These are phyloP conservation scores for Bacillus rossius DNA, from an alignment of 1,140 invertebrate genomes.

Conservation along the genomic window DNA sequence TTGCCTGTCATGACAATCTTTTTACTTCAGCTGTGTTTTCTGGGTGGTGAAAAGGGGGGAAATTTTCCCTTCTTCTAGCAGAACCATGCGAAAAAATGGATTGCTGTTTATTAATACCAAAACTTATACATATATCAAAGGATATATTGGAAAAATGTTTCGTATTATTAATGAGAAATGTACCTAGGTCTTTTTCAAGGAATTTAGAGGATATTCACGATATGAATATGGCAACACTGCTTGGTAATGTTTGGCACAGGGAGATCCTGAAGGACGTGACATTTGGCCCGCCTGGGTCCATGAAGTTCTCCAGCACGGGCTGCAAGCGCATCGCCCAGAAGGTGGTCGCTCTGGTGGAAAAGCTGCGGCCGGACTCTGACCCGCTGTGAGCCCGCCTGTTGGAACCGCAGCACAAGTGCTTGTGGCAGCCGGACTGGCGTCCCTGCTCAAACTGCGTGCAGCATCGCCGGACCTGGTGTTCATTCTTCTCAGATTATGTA, in stretches of 20 bases:
- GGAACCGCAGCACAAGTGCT: no score
- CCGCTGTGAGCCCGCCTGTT: no score
- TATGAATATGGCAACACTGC: not conserved
- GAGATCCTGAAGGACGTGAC: slow-evolving; percentile 3
- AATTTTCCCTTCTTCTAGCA: not conserved
- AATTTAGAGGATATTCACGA: not conserved
- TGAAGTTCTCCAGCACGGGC: slow-evolving; percentile 3
- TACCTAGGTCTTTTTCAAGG: not conserved
- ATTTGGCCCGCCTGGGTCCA: slow-evolving; percentile 6
- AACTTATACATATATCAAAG: no score
- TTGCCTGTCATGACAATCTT: no score
- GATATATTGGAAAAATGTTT: no score
- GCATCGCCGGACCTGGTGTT: no score
- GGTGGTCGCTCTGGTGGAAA: not conserved
- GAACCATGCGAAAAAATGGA: not conserved
- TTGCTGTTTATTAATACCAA: not conserved
- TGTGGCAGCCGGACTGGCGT: no score
- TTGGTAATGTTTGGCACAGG: not conserved
- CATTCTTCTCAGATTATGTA: no score
- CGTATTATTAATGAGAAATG: no score
- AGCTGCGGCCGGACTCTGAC: no score
- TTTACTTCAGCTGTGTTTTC: not conserved
- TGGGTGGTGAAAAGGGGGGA: not conserved
- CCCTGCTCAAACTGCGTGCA: no score
- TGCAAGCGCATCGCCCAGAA: slow-evolving; percentile 5